Evolutionary conservation across 2,113 vertebrate genomes (phyloP).

Genomic region (Polypterus bichir): DNA sequence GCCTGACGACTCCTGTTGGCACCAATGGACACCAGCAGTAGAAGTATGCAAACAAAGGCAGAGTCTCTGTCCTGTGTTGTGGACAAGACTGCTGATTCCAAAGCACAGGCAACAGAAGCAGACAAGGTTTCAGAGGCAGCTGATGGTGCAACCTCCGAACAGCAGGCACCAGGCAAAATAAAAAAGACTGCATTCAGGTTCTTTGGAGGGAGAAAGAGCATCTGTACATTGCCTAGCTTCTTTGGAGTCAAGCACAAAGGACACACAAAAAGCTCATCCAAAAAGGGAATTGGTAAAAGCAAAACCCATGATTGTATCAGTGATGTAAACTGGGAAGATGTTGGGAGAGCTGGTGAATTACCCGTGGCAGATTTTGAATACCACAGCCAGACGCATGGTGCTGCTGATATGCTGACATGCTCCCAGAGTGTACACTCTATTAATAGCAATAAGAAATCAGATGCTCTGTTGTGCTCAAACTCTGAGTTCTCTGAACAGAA

Average conservation of each 20-base stretch:
- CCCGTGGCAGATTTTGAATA: constrained; percentile 41
- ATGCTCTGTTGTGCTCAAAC: constrained; percentile 35
- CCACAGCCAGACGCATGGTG: constrained; percentile 24
- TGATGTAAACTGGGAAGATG: constrained; percentile 40
- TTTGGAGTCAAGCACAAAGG: constrained; percentile 73
- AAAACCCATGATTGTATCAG: constrained; percentile 78
- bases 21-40: constrained; percentile 56
- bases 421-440: constrained; percentile 43
- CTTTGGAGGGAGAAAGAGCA: constrained; percentile 79
- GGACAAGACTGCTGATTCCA: constrained; percentile 27
- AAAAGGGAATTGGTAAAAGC: constrained; percentile 76
- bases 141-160: constrained; percentile 24
- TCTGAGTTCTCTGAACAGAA: constrained; percentile 56
- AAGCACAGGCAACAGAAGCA: constrained; percentile 25
- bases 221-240: constrained; percentile 84
- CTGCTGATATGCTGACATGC: constrained; percentile 28
- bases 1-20: constrained; percentile 6
- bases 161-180: constrained; percentile 62
- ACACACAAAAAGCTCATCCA: constrained; percentile 54
- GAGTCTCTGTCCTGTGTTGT: constrained; percentile 22
- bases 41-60: constrained; percentile 31
- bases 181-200: constrained; percentile 80
- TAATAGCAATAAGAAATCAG: constrained; percentile 24
- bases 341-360: constrained; percentile 22
- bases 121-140: constrained; percentile 28